Evolutionary conservation across 2,797 vertebrate species (phyloP), one percentile per base, ranked within the genome.

Genomic region (Synanceia verrucosa): DNA sequence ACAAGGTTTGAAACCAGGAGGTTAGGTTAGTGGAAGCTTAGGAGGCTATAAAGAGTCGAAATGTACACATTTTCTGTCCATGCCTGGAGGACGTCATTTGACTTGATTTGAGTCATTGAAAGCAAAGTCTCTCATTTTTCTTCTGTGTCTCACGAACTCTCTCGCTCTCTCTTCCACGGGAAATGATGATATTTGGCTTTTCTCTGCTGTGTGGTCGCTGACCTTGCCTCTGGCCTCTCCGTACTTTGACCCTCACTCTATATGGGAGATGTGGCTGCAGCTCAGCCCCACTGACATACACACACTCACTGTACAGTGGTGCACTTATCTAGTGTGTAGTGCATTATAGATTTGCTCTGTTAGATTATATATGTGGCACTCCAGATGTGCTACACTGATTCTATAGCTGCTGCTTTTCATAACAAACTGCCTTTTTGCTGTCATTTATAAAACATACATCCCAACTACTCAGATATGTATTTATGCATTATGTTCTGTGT

Each of bases 211-310:
- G n/a, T 47, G 60, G 26, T 55, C 69, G 65, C 56, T 69, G 80
- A 88, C 85, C 81, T 89, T 86, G 81, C 83, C 76, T 79, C 66
- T n/a, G 52, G 79, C 76, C 41, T 82, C 61, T 70, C 56, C 9
- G 7, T n/a, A 21, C 37, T 78, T 34, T 84, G 75, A 88, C 73
- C 67, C 53, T 76, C 47, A 43, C 70, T 70, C 23, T 51, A 53
- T 47, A 28, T 57, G 34, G 44, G 26, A 57, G 68, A 29, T 68
- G 43, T 51, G 59, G 31, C 69, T 51, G 28, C 67, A 50, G 34
- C 66, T 29, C 67, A 50, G 34, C 66, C 33, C 37, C 21, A 18
- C 53, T 68, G 43, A 70, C 37, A 59, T 29, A 57, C 64, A 29
- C 13, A 36, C 33, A 50, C 36, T 48, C 26, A 5, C 9, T 47